Evolutionary conservation across 1,140 invertebrate genomes (phyloP), one percentile per base, ranked within the genome.

Genomic region (Planococcus citri): DNA sequence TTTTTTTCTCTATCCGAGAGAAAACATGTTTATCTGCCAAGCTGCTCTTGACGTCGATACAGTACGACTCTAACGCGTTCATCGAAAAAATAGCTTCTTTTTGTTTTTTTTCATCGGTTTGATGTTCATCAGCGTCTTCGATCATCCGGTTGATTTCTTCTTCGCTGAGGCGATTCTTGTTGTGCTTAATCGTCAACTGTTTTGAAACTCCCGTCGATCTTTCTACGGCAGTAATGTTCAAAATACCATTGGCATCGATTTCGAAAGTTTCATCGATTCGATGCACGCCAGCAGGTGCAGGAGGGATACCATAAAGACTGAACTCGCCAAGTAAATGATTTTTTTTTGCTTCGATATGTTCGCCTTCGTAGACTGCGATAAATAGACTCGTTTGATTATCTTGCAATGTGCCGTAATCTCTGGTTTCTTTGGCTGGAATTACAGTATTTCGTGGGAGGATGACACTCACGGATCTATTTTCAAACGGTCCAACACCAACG

Each of bases 111-210:
- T 98, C 95, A 76, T 95, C 92, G 70, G 81, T 87, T 74, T 91
- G 88, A 84, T 93, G 97, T 77, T 92, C 93, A 78, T 97, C 94
- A 20, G 94, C 95, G 74, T 98, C 95, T 71, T 92, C 90, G 27
- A 98, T 92, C 95, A 98, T 98, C 57, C 92, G 83, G 77, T 98
- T 94, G 76, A 98, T 98, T 73, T 98, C 95, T 75, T 96, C 94
- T 81, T 97, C 97, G 76, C 87, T 91, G 0, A 98, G 83, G 75
- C 95, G 88, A 73, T 95, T 94, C 80, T 97, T 97, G 82, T 98
- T 95, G 77, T 98, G 98, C 75, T 93, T 97, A 75, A 98, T 97
- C 41, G 93, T 97, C 78, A 98, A 97, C 80, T 96, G 96, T 81
- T 97, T 97, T 76, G 94, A 90, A 79, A 95, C 95, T 75, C 95